These are phyloP conservation scores for Malthinus seriepunctatus DNA, from an alignment of 2,888 invertebrate species.

Conservation along the genomic window DNA sequence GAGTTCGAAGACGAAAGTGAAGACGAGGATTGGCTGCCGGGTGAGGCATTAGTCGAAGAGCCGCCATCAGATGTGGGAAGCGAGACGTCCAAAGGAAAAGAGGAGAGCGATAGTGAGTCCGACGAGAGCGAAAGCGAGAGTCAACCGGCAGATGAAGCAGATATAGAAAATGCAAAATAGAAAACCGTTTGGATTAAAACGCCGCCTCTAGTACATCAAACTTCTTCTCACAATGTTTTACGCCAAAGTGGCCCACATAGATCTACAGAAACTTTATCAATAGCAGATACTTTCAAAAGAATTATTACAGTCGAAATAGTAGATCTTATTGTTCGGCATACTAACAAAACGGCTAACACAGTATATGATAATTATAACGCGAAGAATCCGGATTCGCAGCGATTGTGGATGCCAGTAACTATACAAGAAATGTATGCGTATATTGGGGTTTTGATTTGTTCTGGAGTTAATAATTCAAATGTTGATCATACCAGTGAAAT, in stretches of 20 bases:
- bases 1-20: too few relatives aligned
- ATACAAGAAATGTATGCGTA: slow-evolving; percentile 28
- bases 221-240: slow-evolving; percentile 18
- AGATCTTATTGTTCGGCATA: not conserved
- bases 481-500: slow-evolving; percentile 31
- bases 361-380: not conserved
- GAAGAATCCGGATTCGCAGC: not conserved
- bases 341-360: not conserved
- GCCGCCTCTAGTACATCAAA: slow-evolving; percentile 24
- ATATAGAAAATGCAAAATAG: too few relatives aligned
- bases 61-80: too few relatives aligned
- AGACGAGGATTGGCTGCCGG: too few relatives aligned
- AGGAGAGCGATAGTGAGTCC: too few relatives aligned
- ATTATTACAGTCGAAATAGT: not conserved
- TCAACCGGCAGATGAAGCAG: too few relatives aligned
- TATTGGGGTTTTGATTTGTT: slow-evolving; percentile 30
- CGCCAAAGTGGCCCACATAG: slow-evolving; percentile 10
- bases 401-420: slow-evolving; percentile 12
- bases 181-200: slow-evolving; percentile 26
- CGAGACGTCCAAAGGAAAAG: too few relatives aligned
- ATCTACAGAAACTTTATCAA: slow-evolving; percentile 3
- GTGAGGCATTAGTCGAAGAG: too few relatives aligned
- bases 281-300: not conserved
- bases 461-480: slow-evolving; percentile 32
- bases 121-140: too few relatives aligned